Evolutionary conservation across 2,113 vertebrate genomes (phyloP).

Genomic region (Damaliscus lunatus): DNA sequence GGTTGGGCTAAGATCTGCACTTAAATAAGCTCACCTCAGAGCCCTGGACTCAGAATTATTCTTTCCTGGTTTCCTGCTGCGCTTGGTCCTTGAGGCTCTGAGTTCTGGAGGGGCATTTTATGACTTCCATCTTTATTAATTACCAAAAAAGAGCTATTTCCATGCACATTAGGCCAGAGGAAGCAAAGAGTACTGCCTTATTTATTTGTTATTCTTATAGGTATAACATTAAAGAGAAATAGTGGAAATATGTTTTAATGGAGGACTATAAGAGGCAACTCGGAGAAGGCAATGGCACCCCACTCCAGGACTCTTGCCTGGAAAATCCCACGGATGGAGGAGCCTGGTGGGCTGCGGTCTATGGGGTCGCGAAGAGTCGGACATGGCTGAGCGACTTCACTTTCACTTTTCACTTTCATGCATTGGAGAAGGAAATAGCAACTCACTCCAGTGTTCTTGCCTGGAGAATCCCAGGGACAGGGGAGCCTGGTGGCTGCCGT

Average conservation of each 20-base stretch:
- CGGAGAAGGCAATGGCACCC: not conserved
- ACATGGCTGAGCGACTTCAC: too few species aligned
- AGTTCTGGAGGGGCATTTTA: not conserved
- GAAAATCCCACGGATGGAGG: too few species aligned
- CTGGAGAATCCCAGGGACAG: too few species aligned
- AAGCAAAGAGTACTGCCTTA: not conserved
- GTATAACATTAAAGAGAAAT: not conserved
- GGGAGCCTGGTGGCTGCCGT: rapidly evolving
- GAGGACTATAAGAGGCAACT: not conserved
- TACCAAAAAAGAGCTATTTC: not conserved
- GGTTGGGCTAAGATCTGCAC: not conserved
- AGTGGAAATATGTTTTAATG: not conserved
- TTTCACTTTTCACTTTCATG: too few species aligned
- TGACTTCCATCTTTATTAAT: not conserved
- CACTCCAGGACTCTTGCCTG: too few species aligned
- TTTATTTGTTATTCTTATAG: not conserved
- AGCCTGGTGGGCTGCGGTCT: too few species aligned
- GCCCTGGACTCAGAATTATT: not conserved
- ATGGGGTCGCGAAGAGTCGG: rapidly evolving
- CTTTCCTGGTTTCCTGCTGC: not conserved
- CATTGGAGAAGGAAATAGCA: too few species aligned
- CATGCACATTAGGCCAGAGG: not conserved
- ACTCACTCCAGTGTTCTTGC: too few species aligned
- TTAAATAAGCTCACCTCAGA: not conserved
- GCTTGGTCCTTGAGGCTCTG: not conserved